Conservation (phyloP, 1,140 invertebrate species). For the Sinella curviseta region DNA sequence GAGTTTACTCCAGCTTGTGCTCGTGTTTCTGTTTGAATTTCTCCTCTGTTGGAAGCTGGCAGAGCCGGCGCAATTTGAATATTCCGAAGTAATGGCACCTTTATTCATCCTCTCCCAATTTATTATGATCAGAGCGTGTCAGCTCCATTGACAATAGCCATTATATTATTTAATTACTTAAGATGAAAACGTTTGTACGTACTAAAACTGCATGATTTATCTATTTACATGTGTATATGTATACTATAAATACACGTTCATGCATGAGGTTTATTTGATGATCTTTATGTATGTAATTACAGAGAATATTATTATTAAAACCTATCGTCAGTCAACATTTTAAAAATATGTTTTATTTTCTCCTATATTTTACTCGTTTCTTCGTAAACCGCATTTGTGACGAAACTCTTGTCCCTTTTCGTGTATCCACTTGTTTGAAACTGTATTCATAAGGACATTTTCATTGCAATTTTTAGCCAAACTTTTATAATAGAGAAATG, state of each 20-base stretch:
- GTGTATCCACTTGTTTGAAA: constrained; percentile 98
- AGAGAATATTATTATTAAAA: too few species aligned
- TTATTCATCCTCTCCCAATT: constrained; percentile 86
- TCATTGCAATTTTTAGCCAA: constrained; percentile 5
- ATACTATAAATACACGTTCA: too few species aligned
- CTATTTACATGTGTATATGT: too few species aligned
- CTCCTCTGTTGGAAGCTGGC: constrained; percentile 85
- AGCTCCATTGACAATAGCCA: constrained; percentile 65
- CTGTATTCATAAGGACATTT: constrained; percentile 63
- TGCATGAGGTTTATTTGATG: neutral
- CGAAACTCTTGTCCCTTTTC: constrained; percentile 88
- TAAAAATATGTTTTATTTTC: too few species aligned
- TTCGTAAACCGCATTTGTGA: constrained; percentile 67
- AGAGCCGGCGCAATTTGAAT: constrained; percentile 75
- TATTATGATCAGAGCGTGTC: constrained; percentile 87
- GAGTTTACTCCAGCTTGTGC: constrained; percentile 78
- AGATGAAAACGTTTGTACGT: too few species aligned
- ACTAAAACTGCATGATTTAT: too few species aligned
- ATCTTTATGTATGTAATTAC: neutral
- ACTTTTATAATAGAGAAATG: neutral
- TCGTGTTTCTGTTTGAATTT: constrained; percentile 90
- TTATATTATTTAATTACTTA: too few species aligned
- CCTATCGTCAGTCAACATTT: too few species aligned
- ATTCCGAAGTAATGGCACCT: constrained; percentile 88
- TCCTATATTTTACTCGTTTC: constrained; percentile 14